These are phyloP conservation scores for Nephotettix cincticeps DNA, from an alignment of 1,140 invertebrate genomes.

Conservation along the genomic window DNA sequence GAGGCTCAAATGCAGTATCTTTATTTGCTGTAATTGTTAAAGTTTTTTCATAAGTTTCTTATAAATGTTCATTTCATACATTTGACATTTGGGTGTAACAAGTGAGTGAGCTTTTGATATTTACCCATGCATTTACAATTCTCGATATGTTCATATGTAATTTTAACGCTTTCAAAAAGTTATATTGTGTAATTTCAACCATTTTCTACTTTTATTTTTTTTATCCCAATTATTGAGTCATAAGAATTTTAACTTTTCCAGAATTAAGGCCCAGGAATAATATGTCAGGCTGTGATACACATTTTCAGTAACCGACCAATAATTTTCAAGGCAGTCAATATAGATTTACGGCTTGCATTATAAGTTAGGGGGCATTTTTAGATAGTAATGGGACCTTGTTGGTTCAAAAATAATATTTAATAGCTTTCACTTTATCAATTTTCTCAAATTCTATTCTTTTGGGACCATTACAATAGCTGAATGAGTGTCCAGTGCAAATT, in stretches of 20 bases:
- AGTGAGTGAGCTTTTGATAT: too few species aligned
- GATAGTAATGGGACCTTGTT: neutral
- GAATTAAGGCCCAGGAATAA: slow-evolving; percentile 29
- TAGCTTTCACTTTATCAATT: neutral
- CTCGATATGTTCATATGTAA: too few species aligned
- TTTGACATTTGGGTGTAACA: neutral
- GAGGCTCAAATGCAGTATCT: neutral
- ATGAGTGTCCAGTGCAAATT: too few species aligned
- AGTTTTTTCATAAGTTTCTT: neutral
- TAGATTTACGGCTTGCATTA: neutral
- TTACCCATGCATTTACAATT: too few species aligned
- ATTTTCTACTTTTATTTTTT: too few species aligned
- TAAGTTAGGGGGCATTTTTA: slow-evolving; percentile 15
- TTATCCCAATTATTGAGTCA: too few species aligned
- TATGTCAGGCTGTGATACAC: slow-evolving; percentile 31
- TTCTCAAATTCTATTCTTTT: too few species aligned
- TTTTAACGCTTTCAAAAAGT: too few species aligned
- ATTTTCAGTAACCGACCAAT: slow-evolving; percentile 26
- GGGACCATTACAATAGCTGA: too few species aligned
- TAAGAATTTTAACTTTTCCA: too few species aligned
- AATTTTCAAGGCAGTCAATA: slow-evolving; percentile 17
- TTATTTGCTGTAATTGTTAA: neutral
- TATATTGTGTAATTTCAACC: too few species aligned
- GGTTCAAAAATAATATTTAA: neutral
- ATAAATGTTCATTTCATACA: slow-evolving; percentile 7